Evolutionary conservation across 2,888 invertebrate species (phyloP), one percentile per base, ranked within the genome.

Genomic region (Stictocephala bisonia): DNA sequence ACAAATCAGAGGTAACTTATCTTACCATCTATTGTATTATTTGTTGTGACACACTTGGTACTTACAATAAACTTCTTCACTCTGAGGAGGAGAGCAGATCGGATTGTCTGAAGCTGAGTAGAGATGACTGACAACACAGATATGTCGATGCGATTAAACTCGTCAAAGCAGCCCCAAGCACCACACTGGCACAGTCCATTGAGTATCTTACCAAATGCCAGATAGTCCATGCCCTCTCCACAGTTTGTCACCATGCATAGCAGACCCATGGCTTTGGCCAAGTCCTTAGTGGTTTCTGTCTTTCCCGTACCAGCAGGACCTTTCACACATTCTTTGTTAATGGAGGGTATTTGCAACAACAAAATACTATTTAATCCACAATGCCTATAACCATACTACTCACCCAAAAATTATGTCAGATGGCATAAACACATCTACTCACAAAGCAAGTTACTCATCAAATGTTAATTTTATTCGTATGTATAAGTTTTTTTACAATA

Each of bases 151-250:
- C 96, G 87, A 84, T 97, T 96, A 85, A 97, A 97, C 84, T 96
- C 96, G 79, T 97, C 96, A 82, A 97, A 97, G 83, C 96, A 97
- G 1, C 96, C 97, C 97, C 97, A 97, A 1, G 96, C 95, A 0
- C 97, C 97, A 82, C 93, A 94, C 82, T 94, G 93, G 70, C 91
- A 91, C 66, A 95, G 85, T 0, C 94, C 90, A 0, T 92, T 90
- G 3, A 95, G 84, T 77, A 92, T 93, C 41, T 90, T 90, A 4
- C 91, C 91, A 60, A 94, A 90, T 1, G 96, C 94, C 78, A 92
- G 89, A 82, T 91, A 94, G 85, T 96, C 95, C 95, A 96, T 95
- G 18, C 95, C 95, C 84, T 96, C 96, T 0, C 96, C 96, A 81
- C 97, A 97, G 84, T 97, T 94, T 0, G 96, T 96, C 1, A 94